Evolutionary conservation across 2,113 vertebrate species (phyloP).

Genomic region (Hucho hucho): DNA sequence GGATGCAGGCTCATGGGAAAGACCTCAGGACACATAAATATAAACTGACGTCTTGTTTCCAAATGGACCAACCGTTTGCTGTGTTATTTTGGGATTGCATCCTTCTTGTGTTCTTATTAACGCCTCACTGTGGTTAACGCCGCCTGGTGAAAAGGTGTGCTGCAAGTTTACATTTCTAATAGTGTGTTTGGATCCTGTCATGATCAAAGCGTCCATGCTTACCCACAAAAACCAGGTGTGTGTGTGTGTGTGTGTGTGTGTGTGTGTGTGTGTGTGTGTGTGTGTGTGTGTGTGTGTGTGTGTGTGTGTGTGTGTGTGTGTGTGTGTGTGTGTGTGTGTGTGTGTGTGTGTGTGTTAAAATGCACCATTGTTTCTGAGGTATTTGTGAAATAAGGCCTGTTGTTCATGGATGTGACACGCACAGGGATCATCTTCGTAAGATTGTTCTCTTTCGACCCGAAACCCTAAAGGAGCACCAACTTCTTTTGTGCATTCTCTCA

Average conservation of each 20-base stretch:
- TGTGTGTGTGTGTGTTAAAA: conserved; percentile 9
- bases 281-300: conserved; percentile 16
- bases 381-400: conserved; percentile 21
- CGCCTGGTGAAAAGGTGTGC: background rate
- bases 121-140: background rate
- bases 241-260: conserved; percentile 5
- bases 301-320: background rate
- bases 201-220: conserved; percentile 12
- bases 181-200: conserved; percentile 12
- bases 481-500: background rate
- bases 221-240: conserved; percentile 12
- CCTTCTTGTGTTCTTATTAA: background rate
- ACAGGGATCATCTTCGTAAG: conserved; percentile 7
- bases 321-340: background rate
- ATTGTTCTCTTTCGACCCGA: conserved; percentile 6
- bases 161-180: background rate
- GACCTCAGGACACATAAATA: conserved; percentile 29
- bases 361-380: conserved; percentile 23
- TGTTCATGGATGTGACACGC: conserved; percentile 17
- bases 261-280: conserved; percentile 11
- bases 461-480: background rate
- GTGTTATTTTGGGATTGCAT: background rate
- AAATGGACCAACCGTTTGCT: background rate
- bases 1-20: conserved; percentile 54
- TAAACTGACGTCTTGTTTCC: conserved; percentile 10